Base-by-base conservation (phyloP, 2,797 vertebrate species). In the Neomorphus geoffroyi region DNA sequence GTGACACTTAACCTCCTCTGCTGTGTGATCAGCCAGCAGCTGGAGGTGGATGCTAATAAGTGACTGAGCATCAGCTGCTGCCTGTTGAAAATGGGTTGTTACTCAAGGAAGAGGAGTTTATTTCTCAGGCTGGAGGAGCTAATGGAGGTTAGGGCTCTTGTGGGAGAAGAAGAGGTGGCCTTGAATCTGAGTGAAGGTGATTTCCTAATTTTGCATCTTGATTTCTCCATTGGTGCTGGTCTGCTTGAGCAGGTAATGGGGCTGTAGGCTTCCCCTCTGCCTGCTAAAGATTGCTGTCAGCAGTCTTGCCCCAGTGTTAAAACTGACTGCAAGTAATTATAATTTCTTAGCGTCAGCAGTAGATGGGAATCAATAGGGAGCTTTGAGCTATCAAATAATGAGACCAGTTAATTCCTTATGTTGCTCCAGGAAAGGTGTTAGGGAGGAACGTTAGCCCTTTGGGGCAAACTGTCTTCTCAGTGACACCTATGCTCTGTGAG, bases 1-100 rank as follows among this genome's bases (percentile, higher is more conserved):
- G 80, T 89, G 95, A 77, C 92, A 94, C 93, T 92, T 95, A 61
- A 83, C 86, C 95, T 96, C 80, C 84, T 84, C 62, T 83, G 80
- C 96, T 30, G 91, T 13, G 69, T 18, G 12, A 92, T 73, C 93
- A 32, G 45, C 78, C 65, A 19, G 88, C 92, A 94, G 91, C 86
- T 78, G 89, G 85, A 77, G 86, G 77, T 67, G 57, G 94, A 33
- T 53, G 78, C 22, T 51, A 71, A 46, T 18, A 6, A 83, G 69
- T 6, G 82, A 80, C 50, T 0, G 9, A 90, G 79, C 90, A 94
- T 94, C 96, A 94, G 83, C 95, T 94, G 96, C 87, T 93, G 94
- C 78, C 51, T 92, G 61, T n/a, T 83, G 86, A 91, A n/a, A 91
- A 85, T 53, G 73, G 65, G 70, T 81, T 1, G 0, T 89, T 66